Evolutionary conservation across 2,113 vertebrate species (phyloP).

Genomic region (Etheostoma cragini): DNA sequence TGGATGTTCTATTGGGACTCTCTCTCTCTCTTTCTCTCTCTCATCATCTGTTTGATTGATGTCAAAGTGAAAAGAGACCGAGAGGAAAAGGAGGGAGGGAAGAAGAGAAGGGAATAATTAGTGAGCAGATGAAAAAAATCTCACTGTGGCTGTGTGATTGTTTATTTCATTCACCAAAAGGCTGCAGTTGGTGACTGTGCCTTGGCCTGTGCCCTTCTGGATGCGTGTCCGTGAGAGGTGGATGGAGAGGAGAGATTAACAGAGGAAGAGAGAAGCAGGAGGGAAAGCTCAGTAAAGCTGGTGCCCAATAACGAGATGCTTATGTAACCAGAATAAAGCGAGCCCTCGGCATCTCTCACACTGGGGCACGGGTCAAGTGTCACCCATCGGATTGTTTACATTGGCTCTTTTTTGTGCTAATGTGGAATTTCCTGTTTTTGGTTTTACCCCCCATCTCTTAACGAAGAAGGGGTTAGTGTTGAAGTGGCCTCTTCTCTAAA

Average conservation of each 20-base stretch:
- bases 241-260: slow-evolving; percentile 53
- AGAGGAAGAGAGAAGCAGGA: slow-evolving; percentile 30
- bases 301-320: slow-evolving; percentile 68
- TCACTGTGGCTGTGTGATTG: slow-evolving; percentile 14
- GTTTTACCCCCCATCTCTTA: slow-evolving; percentile 60
- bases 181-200: slow-evolving; percentile 27
- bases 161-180: slow-evolving; percentile 33
- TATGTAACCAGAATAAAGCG: slow-evolving; percentile 77
- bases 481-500: slow-evolving; percentile 65
- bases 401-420: slow-evolving; percentile 81
- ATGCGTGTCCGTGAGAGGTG: slow-evolving; percentile 25
- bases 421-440: slow-evolving; percentile 84
- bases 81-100: slow-evolving; percentile 23
- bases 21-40: slow-evolving; percentile 32
- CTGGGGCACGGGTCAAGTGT: slow-evolving; percentile 75
- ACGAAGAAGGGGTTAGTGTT: slow-evolving; percentile 36
- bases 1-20: slow-evolving; percentile 64
- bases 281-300: slow-evolving; percentile 31
- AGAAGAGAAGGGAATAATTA: slow-evolving; percentile 41
- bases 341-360: slow-evolving; percentile 58
- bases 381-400: slow-evolving; percentile 79
- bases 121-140: neutral
- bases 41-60: slow-evolving; percentile 71
- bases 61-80: slow-evolving; percentile 56
- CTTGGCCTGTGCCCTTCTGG: slow-evolving; percentile 39